These are phyloP conservation scores for Xiphophorus couchianus DNA, from an alignment of 2,113 vertebrate genomes.

Conservation along the genomic window DNA sequence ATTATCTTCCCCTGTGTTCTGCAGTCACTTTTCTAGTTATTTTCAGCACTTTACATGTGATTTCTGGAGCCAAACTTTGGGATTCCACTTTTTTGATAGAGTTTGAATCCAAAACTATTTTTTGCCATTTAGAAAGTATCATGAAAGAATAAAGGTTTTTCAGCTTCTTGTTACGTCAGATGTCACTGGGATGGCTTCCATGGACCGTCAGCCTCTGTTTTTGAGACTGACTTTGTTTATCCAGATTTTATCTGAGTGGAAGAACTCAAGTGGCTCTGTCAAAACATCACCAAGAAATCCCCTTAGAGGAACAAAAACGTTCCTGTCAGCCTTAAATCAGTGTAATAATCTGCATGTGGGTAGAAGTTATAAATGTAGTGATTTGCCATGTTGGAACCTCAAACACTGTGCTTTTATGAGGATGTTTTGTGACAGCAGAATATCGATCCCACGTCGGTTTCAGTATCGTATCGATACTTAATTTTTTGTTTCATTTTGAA, in stretches of 20 bases:
- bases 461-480: no score
- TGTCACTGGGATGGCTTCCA: slow-evolving; percentile 27
- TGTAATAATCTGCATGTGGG: slow-evolving; percentile 17
- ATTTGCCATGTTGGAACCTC: no score
- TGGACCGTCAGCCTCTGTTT: not conserved
- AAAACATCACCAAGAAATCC: slow-evolving; percentile 55
- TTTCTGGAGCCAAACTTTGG: not conserved
- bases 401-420: no score
- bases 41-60: not conserved
- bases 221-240: slow-evolving; percentile 49
- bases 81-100: not conserved
- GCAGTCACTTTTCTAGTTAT: not conserved
- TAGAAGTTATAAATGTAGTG: not conserved
- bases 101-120: not conserved
- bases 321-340: slow-evolving; percentile 3
- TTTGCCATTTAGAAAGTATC: no score
- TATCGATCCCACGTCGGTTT: no score
- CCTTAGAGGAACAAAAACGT: not conserved
- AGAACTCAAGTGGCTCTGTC: slow-evolving; percentile 71
- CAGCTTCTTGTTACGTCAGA: slow-evolving; percentile 14
- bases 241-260: slow-evolving; percentile 58
- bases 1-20: not conserved
- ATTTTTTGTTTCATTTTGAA: no score
- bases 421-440: no score
- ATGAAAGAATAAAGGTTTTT: not conserved